A percentile compares a stretch with the other conserved stretches of the same genome.
phyloP scores from a whole-genome alignment of 2,888 invertebrate genomes.

The Tiphia femorata region DNA sequence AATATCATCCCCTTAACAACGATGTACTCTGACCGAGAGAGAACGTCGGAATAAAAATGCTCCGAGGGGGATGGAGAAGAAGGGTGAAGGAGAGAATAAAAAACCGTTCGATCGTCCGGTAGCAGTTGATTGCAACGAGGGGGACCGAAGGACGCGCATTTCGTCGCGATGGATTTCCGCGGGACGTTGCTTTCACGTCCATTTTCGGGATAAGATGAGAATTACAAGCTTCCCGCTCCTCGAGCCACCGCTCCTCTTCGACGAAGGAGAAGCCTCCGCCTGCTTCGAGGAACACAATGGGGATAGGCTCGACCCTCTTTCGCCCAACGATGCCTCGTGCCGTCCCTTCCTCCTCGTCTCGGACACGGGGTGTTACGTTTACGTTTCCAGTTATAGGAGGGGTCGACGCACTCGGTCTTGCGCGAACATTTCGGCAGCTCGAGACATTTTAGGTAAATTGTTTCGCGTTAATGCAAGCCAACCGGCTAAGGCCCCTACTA shows the following conservation, averaged over 20 bases:
- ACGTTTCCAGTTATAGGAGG: slow-evolving; percentile 34
- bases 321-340: slow-evolving; percentile 2
- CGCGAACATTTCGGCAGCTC: slow-evolving; percentile 42
- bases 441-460: slow-evolving; percentile 55
- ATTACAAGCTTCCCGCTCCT: slow-evolving; percentile 52
- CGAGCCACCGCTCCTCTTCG: slow-evolving; percentile 27
- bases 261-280: not conserved
- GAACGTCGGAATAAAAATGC: too few species aligned
- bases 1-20: too few species aligned
- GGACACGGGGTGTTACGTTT: slow-evolving; percentile 32
- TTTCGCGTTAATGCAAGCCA: slow-evolving; percentile 41
- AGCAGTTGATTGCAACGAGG: slow-evolving; percentile 50
- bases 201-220: slow-evolving; percentile 59
- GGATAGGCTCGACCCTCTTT: slow-evolving; percentile 5
- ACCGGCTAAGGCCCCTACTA: too few species aligned
- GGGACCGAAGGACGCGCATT: too few species aligned
- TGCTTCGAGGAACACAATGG: slow-evolving; percentile 37
- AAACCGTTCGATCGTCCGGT: slow-evolving; percentile 53
- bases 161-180: slow-evolving; percentile 35
- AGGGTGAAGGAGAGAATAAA: slow-evolving; percentile 21
- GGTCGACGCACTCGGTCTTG: slow-evolving; percentile 27
- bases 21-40: too few species aligned
- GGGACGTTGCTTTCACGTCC: slow-evolving; percentile 39
- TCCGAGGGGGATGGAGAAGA: slow-evolving; percentile 7
- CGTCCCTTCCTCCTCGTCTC: slow-evolving; percentile 6